Evolutionary conservation across 2,113 vertebrate genomes (phyloP).

Genomic region (Mastomys natalensis): DNA sequence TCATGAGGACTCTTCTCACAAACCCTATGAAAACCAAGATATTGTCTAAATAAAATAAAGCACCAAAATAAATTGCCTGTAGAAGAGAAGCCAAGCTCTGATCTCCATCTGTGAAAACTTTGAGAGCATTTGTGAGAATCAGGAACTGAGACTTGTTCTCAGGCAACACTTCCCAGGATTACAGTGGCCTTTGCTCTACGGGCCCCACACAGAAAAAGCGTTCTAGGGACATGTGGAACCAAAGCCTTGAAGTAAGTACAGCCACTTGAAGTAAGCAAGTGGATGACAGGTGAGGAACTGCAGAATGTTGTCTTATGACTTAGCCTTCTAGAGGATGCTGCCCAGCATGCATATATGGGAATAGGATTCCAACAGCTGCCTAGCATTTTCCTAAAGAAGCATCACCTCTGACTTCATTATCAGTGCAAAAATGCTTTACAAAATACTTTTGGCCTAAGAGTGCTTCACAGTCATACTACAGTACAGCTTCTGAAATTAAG

Average conservation of each 20-base stretch:
- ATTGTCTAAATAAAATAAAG: neutral
- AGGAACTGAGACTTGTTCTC: neutral
- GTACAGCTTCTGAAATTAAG: neutral
- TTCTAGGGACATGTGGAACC: neutral
- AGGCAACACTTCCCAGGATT: neutral
- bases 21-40: conserved; percentile 45
- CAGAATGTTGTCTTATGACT: neutral
- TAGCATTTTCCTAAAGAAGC: neutral
- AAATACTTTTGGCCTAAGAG: neutral
- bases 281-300: neutral
- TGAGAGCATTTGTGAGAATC: neutral
- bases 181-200: no score
- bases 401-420: neutral
- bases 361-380: fast-evolving
- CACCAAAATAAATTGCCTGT: neutral
- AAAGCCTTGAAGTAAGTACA: neutral
- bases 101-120: neutral
- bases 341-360: no score
- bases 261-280: no score
- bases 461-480: neutral
- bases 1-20: neutral
- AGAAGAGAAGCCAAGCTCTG: neutral
- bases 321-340: no score
- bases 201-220: neutral
- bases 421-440: neutral